phyloP scores from a whole-genome alignment of 64 coral and sea anemone genomes.

The Orbicella faveolata region DNA sequence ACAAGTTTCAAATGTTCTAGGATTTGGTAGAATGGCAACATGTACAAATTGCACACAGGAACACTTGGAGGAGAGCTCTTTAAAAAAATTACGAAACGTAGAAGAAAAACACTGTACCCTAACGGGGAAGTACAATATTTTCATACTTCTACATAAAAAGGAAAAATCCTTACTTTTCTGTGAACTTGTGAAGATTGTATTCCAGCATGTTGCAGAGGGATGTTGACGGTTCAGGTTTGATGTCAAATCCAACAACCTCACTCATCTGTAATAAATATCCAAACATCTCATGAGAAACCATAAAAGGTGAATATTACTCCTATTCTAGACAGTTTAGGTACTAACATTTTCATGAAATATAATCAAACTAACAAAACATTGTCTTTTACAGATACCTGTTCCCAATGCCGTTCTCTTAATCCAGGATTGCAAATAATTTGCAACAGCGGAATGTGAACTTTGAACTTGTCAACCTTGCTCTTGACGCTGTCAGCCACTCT shows the following conservation, averaged over 20 bases:
- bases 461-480: constrained; percentile 93
- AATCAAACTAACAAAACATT: too few relatives aligned
- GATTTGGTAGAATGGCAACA: too few relatives aligned
- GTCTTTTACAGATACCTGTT: constrained; percentile 41
- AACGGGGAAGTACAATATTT: not conserved
- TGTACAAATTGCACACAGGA: too few relatives aligned
- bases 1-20: not conserved
- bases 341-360: too few relatives aligned
- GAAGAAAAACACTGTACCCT: not conserved
- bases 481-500: constrained; percentile 85
- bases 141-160: not conserved
- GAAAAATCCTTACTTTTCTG: constrained; percentile 71
- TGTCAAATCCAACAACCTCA: constrained; percentile 89
- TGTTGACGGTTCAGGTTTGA: constrained; percentile 81
- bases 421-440: constrained; percentile 93
- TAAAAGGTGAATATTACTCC: not conserved
- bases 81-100: too few relatives aligned
- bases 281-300: not conserved
- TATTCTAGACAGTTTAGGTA: too few relatives aligned
- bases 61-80: too few relatives aligned
- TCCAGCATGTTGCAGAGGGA: constrained; percentile 99
- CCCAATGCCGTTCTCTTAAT: constrained; percentile 84
- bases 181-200: constrained; percentile 84
- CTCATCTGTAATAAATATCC: constrained; percentile 63
- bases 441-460: constrained; percentile 83